Evolutionary conservation across 1,140 invertebrate species (phyloP), one percentile per base, ranked within the genome.

Genomic region (Spodoptera frugiperda): DNA sequence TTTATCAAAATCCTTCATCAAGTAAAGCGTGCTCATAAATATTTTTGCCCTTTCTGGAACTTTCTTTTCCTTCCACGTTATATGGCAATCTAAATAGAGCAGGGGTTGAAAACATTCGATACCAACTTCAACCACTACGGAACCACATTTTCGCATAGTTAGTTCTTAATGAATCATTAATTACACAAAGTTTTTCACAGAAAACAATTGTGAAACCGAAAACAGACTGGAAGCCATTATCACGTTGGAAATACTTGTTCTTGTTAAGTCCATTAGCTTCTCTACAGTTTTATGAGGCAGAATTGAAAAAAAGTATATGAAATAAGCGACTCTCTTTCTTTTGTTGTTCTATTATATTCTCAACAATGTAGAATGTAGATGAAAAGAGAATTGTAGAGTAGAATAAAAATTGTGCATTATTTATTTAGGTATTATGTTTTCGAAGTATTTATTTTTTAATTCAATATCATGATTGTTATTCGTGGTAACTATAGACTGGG

Each of bases 181-280:
- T 74, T 74, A 74, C 55, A 30, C n/a, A 74, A 53, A 74, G 71
- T 74, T 74, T 72, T 72, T 72, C 39, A n/a, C 15, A 39, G 71
- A 33, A 59, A 74, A 74, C 71, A 74, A 61, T 74, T 57, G 71
- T 5, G 55, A 39, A 49, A 46, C 25, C 44, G 71, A 49, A 33
- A 74, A 59, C 54, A 72, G 53, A 14, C 39, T 30, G 48, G 11
- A n/a, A 17, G 21, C 71, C 71, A 74, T 74, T 74, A 72, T 44
- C 21, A 15, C 39, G 21, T 1, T 30, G 44, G 8, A 74, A 74
- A 61, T 74, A 59, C 46, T 61, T 33, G 21, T 25, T 61, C 71
- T 74, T 51, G 54, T 57, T 55, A n/a, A 39, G 3, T 9, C 44
- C 44, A 49, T 61, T 61, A 61, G 19, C 10, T 61, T 71, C 44